phyloP scores from a whole-genome alignment of 2,113 vertebrate genomes.

The Aplodontia rufa region DNA sequence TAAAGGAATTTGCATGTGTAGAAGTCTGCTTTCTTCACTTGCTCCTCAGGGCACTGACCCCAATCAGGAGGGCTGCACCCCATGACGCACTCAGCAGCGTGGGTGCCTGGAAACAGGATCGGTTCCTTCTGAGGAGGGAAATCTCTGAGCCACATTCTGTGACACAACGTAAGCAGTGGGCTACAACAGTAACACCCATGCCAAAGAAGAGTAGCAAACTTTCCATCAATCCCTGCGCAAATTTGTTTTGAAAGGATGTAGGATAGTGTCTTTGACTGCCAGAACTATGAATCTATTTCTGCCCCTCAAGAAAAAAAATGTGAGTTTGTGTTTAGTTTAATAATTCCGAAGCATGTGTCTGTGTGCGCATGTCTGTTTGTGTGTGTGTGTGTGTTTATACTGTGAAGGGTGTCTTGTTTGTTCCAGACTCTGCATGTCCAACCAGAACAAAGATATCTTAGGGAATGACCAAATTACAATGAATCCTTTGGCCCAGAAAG shows the following conservation, averaged over 20 bases:
- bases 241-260: not conserved
- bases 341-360: too few species aligned
- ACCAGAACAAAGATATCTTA: not conserved
- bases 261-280: not conserved
- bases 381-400: too few species aligned
- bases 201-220: not conserved
- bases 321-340: not conserved
- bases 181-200: not conserved
- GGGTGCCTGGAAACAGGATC: rapidly evolving
- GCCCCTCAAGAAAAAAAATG: not conserved
- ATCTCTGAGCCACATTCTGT: not conserved
- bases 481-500: not conserved
- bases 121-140: not conserved
- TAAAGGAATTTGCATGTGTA: too few species aligned
- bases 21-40: not conserved
- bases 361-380: too few species aligned
- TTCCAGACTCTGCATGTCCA: not conserved
- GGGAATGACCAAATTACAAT: not conserved
- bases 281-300: not conserved
- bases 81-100: not conserved
- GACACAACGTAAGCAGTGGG: rapidly evolving
- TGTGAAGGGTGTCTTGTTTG: too few species aligned
- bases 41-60: not conserved
- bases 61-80: not conserved
- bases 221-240: rapidly evolving